These are phyloP conservation scores for Drosophila anomelani DNA, from an alignment of 2,888 invertebrate genomes.

Conservation along the genomic window DNA sequence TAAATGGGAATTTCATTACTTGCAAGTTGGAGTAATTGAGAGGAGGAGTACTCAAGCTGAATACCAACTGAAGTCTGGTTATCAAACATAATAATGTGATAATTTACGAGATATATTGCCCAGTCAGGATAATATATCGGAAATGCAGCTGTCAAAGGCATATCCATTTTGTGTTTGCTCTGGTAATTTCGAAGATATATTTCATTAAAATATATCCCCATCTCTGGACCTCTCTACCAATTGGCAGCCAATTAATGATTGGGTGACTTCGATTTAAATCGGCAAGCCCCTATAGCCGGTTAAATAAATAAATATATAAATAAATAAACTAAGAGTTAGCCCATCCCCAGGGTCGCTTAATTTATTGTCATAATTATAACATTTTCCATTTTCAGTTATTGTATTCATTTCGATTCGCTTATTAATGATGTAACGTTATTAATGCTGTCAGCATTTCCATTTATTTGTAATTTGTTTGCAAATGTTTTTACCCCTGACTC, in stretches of 20 bases:
- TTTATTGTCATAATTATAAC: constrained; percentile 56
- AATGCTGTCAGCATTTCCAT: constrained; percentile 59
- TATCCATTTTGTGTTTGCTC: constrained; percentile 6
- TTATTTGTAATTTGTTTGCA: constrained; percentile 56
- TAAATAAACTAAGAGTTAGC: constrained; percentile 3
- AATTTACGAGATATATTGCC: neutral
- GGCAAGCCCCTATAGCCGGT: neutral
- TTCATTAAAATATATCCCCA: constrained; percentile 8
- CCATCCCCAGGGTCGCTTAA: constrained; percentile 29
- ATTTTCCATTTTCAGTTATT: constrained; percentile 44
- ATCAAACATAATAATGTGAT: neutral
- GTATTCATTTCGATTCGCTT: constrained; percentile 41
- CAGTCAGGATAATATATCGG: neutral
- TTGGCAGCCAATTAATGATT: constrained; percentile 30
- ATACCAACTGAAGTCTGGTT: neutral
- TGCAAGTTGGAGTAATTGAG: neutral
- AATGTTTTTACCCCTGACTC: constrained; percentile 31
- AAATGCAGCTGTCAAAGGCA: constrained; percentile 3
- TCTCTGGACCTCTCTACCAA: neutral
- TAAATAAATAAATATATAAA: constrained; percentile 27
- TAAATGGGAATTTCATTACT: constrained; percentile 25
- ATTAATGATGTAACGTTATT: constrained; percentile 54
- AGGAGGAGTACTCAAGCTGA: neutral
- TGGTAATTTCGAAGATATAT: constrained; percentile 11
- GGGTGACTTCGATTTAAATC: constrained; percentile 21